A percentile compares a stretch with the other conserved stretches of the same genome.
Evolutionary conservation across 2,797 vertebrate genomes (phyloP).

Genomic region (Delichon dasypus): DNA sequence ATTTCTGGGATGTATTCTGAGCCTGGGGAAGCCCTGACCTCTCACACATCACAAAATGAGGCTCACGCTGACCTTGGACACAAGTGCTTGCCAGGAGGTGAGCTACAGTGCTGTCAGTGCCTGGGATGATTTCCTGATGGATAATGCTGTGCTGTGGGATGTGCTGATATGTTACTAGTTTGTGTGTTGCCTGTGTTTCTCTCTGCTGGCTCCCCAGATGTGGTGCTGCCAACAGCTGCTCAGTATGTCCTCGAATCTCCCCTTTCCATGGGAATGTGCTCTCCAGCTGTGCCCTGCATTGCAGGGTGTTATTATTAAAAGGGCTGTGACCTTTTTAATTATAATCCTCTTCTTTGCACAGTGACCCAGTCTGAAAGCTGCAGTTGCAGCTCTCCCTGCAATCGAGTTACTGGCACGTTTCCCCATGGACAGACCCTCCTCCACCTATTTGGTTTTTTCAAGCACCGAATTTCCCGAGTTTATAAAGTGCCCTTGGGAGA

Average conservation of each 20-base stretch:
- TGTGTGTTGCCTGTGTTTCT: background rate
- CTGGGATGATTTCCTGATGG: background rate
- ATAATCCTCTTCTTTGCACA: background rate
- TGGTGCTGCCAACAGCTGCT: background rate
- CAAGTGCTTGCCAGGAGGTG: fast-evolving
- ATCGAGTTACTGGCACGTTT: background rate
- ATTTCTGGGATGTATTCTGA: background rate
- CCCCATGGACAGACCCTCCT: background rate
- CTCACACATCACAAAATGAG: background rate
- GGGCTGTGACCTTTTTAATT: conserved; percentile 47
- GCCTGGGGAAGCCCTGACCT: background rate
- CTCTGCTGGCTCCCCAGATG: background rate
- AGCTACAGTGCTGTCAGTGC: background rate
- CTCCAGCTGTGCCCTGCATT: background rate
- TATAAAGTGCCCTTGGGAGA: conserved; percentile 21
- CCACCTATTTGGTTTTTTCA: background rate
- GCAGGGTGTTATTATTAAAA: background rate
- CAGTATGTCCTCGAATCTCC: background rate
- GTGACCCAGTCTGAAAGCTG: conserved; percentile 11
- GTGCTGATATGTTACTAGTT: background rate
- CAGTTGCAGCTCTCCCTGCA: background rate
- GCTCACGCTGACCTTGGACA: background rate
- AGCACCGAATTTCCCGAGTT: background rate
- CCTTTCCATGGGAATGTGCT: background rate
- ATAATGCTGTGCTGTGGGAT: background rate